Conservation (phyloP, 2,888 invertebrate species). For the Cantharis flavilabris region DNA sequence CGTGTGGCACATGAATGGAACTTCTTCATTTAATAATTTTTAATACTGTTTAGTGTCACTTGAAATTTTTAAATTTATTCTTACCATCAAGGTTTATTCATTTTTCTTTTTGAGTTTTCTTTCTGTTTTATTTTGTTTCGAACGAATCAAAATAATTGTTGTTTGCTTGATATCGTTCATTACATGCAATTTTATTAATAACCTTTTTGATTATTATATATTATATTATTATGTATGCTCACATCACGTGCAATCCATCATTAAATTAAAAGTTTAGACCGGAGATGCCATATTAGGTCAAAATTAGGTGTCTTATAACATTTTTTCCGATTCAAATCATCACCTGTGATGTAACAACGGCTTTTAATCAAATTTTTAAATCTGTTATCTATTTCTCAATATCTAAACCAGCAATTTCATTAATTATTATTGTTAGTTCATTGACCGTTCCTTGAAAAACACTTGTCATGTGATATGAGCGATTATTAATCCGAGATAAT, state of each 20-base stretch:
- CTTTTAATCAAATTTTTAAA: neutral
- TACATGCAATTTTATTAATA: neutral
- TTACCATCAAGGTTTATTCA: constrained; percentile 1
- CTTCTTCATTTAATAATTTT: constrained; percentile 26
- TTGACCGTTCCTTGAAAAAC: constrained; percentile 34
- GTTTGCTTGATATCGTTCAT: neutral
- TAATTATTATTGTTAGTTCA: constrained; percentile 24
- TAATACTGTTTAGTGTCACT: neutral
- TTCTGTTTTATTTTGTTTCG: constrained; percentile 5
- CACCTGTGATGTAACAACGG: neutral
- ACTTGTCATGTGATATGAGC: constrained; percentile 45
- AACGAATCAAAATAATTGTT: neutral
- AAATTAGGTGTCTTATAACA: neutral
- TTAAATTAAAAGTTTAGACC: neutral
- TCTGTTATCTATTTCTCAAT: neutral
- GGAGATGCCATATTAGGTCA: neutral
- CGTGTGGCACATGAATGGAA: constrained; percentile 28
- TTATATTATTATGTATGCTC: neutral
- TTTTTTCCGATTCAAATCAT: neutral
- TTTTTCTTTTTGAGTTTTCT: too few species aligned
- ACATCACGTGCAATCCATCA: neutral
- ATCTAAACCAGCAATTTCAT: constrained; percentile 22
- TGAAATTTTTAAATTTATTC: neutral
- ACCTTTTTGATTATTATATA: neutral
- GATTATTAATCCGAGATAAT: constrained; percentile 46